Percentiles rank a stretch among this genome's conserved stretches.
phyloP scores from a whole-genome alignment of 2,113 vertebrate genomes.

The Phrynosoma blainvillii region DNA sequence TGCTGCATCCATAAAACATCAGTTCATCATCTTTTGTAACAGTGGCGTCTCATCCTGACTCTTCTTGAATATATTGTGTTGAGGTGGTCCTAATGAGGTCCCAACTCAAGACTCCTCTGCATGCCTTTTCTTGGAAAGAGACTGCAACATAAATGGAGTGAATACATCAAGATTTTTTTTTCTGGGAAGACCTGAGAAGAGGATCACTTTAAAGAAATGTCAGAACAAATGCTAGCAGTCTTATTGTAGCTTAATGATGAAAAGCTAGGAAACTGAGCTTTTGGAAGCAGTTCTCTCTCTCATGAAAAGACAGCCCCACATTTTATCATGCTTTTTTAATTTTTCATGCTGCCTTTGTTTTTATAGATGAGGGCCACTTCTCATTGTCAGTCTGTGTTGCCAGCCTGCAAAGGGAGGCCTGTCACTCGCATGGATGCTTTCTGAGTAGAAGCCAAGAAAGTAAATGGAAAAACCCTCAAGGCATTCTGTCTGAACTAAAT shows the following conservation, averaged over 20 bases:
- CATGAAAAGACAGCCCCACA: background rate
- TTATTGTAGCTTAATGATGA: background rate
- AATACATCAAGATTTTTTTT: background rate
- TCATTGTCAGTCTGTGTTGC: background rate
- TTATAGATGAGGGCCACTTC: background rate
- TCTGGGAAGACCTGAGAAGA: background rate
- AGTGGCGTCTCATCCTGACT: too few relatives aligned
- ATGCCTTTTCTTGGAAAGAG: background rate
- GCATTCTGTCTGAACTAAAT: conserved; percentile 12
- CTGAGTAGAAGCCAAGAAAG: conserved; percentile 6
- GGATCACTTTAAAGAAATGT: background rate
- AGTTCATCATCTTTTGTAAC: too few relatives aligned
- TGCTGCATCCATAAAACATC: too few relatives aligned
- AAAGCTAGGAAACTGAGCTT: background rate
- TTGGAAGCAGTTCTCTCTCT: background rate
- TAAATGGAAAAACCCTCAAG: conserved; percentile 16
- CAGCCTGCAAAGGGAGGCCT: conserved; percentile 10
- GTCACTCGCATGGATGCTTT: conserved; percentile 17
- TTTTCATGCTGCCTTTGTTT: background rate
- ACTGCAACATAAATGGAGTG: background rate
- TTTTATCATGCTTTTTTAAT: background rate
- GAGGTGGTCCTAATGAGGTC: too few relatives aligned
- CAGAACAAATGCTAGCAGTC: background rate
- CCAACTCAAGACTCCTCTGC: too few relatives aligned
- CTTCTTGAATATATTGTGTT: too few relatives aligned